Conservation (phyloP, 2,113 vertebrate genomes). For the Chaetura pelagica region DNA sequence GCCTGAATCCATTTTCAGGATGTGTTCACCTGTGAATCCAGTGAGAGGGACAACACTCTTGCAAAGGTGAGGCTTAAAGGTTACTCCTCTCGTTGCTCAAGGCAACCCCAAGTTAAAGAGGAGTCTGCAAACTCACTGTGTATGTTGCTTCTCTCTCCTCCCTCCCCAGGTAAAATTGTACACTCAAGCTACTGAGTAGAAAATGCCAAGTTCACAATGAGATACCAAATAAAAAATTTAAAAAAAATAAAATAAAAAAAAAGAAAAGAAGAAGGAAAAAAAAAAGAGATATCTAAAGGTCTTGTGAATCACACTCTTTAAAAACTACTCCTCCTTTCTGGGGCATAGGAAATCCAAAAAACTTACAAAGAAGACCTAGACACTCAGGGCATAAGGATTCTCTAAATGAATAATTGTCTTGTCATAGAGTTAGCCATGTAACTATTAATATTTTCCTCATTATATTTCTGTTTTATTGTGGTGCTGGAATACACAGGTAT, state of each 20-base stretch:
- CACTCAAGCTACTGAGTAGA: background rate
- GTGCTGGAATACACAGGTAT: background rate
- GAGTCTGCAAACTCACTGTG: background rate
- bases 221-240: background rate
- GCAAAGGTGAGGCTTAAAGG: background rate
- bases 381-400: background rate
- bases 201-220: background rate
- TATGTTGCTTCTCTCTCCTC: background rate
- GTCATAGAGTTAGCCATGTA: background rate
- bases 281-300: background rate
- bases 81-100: background rate
- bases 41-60: background rate
- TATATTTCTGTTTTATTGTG: background rate
- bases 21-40: background rate
- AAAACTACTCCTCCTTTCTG: background rate
- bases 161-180: background rate
- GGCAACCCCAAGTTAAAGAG: background rate
- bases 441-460: background rate
- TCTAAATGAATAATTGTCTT: background rate
- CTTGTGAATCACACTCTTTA: background rate
- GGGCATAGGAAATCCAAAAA: background rate
- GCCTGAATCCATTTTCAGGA: background rate
- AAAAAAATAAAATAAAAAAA: background rate
- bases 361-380: background rate
- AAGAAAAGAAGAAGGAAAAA: background rate